Evolutionary conservation across 2,888 invertebrate genomes (phyloP).

Genomic region (Nomada ruficornis): DNA sequence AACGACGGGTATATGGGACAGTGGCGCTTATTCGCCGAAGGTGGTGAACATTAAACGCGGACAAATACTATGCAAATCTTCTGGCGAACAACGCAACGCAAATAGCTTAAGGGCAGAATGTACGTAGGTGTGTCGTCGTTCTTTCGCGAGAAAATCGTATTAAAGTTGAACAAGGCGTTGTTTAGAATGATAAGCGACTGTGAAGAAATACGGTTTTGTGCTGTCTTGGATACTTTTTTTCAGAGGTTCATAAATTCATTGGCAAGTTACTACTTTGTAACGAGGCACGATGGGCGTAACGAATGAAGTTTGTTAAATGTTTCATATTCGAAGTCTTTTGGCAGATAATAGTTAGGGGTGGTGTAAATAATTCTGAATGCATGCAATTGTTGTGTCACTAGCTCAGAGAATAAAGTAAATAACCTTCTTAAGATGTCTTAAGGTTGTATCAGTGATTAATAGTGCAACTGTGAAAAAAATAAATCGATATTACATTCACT

Average conservation of each 20-base stretch:
- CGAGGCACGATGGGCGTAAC: too few species aligned
- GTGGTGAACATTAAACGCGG: conserved; percentile 45
- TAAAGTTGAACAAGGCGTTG: conserved; percentile 53
- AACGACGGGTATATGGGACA: conserved; percentile 36
- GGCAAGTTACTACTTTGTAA: conserved; percentile 2
- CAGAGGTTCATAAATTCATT: background rate
- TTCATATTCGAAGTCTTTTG: too few species aligned
- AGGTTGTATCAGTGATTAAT: too few species aligned
- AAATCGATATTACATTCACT: too few species aligned
- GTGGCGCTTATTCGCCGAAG: conserved; percentile 31
- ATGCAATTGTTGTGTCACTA: too few species aligned
- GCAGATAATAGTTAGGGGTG: too few species aligned
- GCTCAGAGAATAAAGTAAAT: too few species aligned
- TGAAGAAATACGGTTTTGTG: conserved; percentile 38
- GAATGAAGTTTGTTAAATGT: too few species aligned
- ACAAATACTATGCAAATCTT: conserved; percentile 72
- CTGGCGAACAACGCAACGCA: conserved; percentile 67
- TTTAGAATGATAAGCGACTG: conserved; percentile 73
- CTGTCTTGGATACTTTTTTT: too few species aligned
- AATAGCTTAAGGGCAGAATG: conserved; percentile 65
- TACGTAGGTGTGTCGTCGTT: conserved; percentile 20
- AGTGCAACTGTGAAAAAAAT: too few species aligned
- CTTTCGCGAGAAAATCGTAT: conserved; percentile 24
- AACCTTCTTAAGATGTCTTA: too few species aligned
- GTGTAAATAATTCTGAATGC: too few species aligned